Evolutionary conservation across 1,140 invertebrate genomes (phyloP), one percentile per base, ranked within the genome.

Genomic region (Bombus haemorrhoidalis): DNA sequence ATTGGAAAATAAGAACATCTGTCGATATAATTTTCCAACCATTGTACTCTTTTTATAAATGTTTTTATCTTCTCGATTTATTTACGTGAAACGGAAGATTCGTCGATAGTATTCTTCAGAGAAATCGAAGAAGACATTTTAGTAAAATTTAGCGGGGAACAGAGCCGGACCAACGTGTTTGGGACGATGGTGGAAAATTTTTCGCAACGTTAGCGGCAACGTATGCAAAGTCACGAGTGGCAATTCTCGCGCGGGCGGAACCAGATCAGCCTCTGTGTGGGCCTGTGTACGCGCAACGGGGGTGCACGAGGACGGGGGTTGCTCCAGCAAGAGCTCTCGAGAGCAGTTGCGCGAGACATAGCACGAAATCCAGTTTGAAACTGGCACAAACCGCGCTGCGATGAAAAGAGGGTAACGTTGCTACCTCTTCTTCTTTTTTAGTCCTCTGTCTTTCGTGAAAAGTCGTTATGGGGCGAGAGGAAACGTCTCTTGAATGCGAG

Each of bases 311-410:
- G 22, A 10, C 5, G 28, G 64, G 39, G 37, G 76, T 43, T 74
- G 75, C 57, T 53, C 57, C 32, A 25, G 87, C 68, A 81, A 81
- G 74, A 76, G 69, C 83, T 37, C 83, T 85, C 83, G 76, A 85
- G 76, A 72, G 76, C 83, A 39, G 76, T 34, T 53, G 79, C 43
- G 79, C 87, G 83, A 89, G 87, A 88, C 83, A 80, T 68, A 64
- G 77, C 83, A 88, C 87, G 87, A 86, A 89, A 89, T 89, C 75
- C 84, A 83, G 87, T 89, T 89, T 83, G 47, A 89, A 89, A 89
- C 79, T 89, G 81, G 80, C 83, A 69, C 87, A 69, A 86, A 69
- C 79, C 83, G 34, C 62, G 43, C 75, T 37, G n/a, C 39, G 66
- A 37, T 74, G 43, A 47, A 72, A 72, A 72, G 76, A 62, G 32